Conservation (phyloP, 2,797 vertebrate genomes). For the Platalea minor region DNA sequence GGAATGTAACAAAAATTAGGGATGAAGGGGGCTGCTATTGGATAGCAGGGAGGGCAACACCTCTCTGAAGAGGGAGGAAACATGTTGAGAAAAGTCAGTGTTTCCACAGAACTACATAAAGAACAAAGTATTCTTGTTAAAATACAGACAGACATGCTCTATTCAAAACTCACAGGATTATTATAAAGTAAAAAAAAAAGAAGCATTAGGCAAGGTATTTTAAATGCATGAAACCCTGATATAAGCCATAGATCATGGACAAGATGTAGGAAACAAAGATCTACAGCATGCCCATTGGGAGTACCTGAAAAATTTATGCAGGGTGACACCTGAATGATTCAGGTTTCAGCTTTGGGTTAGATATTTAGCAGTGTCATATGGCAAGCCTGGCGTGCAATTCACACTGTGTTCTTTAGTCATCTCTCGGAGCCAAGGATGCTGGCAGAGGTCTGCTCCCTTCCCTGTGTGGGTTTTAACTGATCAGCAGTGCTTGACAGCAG, state of each 20-base stretch:
- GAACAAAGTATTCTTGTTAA: background rate
- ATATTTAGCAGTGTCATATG: background rate
- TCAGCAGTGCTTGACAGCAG: background rate
- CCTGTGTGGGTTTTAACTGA: background rate
- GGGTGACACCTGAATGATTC: background rate
- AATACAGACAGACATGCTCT: background rate
- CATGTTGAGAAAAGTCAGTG: background rate
- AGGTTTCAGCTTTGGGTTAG: background rate
- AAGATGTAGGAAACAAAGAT: background rate
- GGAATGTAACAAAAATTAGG: background rate
- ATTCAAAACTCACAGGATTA: background rate
- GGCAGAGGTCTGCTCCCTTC: background rate
- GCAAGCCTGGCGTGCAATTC: background rate
- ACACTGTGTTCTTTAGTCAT: background rate
- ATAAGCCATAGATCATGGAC: background rate
- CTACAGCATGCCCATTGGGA: background rate
- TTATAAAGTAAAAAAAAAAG: background rate
- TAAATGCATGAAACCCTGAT: constrained; percentile 1
- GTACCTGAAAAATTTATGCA: background rate
- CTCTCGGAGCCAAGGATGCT: background rate
- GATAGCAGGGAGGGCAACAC: background rate
- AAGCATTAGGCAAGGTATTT: background rate
- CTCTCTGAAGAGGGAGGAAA: background rate
- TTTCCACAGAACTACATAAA: background rate
- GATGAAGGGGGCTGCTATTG: background rate